Conservation (phyloP, 1,140 invertebrate genomes). For the Sesamia nonagrioides region DNA sequence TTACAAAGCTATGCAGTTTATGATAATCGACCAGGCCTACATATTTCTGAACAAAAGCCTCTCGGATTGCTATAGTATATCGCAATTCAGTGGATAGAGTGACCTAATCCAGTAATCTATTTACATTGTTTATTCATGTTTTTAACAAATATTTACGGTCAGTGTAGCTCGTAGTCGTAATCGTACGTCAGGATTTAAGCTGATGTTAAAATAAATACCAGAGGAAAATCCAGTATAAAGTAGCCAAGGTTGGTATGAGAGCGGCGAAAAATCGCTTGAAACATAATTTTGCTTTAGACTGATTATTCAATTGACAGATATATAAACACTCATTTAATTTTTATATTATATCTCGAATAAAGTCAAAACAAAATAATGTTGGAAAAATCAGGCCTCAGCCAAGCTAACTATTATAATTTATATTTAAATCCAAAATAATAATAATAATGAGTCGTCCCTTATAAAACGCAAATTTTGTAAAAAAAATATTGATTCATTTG, state of each 20-base stretch:
- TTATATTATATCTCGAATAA: no score
- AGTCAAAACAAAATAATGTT: no score
- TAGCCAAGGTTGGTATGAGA: constrained; percentile 23
- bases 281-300: neutral
- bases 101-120: constrained; percentile 49
- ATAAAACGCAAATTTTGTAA: no score
- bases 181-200: constrained; percentile 70
- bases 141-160: constrained; percentile 68
- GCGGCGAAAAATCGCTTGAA: neutral
- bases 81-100: constrained; percentile 27
- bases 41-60: neutral
- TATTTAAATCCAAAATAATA: no score
- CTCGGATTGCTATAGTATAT: constrained; percentile 19
- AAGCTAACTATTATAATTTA: no score
- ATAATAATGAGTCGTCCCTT: no score
- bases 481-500: no score
- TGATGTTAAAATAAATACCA: constrained; percentile 71
- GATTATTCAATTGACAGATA: no score
- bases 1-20: no score
- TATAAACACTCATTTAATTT: no score
- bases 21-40: neutral
- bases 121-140: constrained; percentile 59
- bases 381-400: no score
- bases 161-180: constrained; percentile 60
- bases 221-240: constrained; percentile 65